Conservation (phyloP, 2,113 vertebrate genomes). For the Vulpes lagopus region DNA sequence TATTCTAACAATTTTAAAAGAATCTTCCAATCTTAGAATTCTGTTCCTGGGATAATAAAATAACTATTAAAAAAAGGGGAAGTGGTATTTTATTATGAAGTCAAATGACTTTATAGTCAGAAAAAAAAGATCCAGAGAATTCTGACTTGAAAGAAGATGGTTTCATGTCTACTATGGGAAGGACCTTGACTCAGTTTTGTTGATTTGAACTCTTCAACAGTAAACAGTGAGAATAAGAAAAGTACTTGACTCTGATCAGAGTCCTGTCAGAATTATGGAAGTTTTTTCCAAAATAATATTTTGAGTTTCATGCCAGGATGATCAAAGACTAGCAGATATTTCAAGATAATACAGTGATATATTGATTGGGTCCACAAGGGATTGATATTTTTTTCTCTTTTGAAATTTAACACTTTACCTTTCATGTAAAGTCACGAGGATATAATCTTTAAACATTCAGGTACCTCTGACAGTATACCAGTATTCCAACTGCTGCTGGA, state of each 20-base stretch:
- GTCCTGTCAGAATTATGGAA: background rate
- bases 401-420: background rate
- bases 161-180: background rate
- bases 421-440: background rate
- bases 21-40: conserved; percentile 1
- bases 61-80: conserved; percentile 26
- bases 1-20: conserved; percentile 51
- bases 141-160: conserved; percentile 3
- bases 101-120: conserved; percentile 8
- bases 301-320: conserved; percentile 30
- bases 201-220: background rate
- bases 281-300: conserved; percentile 23
- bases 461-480: background rate
- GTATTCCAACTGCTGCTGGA: background rate
- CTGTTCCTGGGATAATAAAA: background rate
- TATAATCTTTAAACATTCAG: background rate
- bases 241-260: background rate
- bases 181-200: background rate
- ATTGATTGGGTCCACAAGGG: background rate
- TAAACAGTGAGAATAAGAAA: conserved; percentile 5
- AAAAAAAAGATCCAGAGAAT: background rate
- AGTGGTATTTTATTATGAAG: conserved; percentile 1
- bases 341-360: background rate
- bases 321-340: conserved; percentile 16
- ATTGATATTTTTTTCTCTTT: conserved; percentile 22